Evolutionary conservation across 2,888 invertebrate genomes (phyloP).

Genomic region (Agonum fuliginosum): DNA sequence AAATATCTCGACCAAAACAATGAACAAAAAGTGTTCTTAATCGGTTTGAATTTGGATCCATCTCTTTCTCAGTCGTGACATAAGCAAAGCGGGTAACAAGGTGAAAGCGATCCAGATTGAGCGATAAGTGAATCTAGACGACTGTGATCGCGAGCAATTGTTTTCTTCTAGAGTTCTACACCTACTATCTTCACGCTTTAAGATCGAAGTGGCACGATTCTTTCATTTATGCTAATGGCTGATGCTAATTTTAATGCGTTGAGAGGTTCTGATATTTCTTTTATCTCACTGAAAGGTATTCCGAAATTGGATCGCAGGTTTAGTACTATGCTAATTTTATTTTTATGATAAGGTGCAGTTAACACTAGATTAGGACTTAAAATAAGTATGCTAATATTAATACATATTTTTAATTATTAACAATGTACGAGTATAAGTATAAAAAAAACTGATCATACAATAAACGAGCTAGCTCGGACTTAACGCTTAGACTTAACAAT

Average conservation of each 20-base stretch:
- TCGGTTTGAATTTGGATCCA: neutral
- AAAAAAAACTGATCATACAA: no score
- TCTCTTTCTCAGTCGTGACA: neutral
- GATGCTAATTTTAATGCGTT: neutral
- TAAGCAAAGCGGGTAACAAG: constrained; percentile 36
- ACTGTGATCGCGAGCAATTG: constrained; percentile 20
- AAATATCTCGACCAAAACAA: constrained; percentile 16
- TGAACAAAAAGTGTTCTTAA: constrained; percentile 18
- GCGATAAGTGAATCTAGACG: constrained; percentile 34
- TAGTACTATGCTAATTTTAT: no score
- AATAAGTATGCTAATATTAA: no score
- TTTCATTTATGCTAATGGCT: constrained; percentile 33
- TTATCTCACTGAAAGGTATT: neutral
- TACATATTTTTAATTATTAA: no score
- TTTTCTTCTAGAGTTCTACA: constrained; percentile 32
- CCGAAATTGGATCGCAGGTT: no score
- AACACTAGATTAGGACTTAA: no score
- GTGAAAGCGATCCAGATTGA: constrained; percentile 37
- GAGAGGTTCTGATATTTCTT: neutral
- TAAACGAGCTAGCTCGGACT: no score
- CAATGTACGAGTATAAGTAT: no score
- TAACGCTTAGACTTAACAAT: no score
- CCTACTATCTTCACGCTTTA: constrained; percentile 34
- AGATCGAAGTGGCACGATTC: constrained; percentile 13
- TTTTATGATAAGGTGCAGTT: no score